A percentile compares a stretch with the other conserved stretches of the same genome.
Evolutionary conservation across 2,797 vertebrate genomes (phyloP).

Genomic region (Chloroceryle amazona): DNA sequence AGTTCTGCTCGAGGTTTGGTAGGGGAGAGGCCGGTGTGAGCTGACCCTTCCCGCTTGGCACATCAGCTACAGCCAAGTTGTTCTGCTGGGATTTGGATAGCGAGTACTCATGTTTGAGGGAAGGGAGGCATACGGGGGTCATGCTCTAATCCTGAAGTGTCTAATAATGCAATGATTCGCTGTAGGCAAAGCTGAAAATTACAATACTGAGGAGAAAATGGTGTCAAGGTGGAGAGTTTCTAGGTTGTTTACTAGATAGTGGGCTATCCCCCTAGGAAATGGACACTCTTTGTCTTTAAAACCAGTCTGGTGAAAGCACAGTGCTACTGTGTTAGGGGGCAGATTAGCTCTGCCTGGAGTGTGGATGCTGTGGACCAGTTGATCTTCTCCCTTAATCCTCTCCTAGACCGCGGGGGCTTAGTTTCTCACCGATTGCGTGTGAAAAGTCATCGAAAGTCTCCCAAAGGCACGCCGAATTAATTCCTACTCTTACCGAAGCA

Average conservation of each 20-base stretch:
- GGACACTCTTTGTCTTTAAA: background rate
- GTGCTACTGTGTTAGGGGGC: background rate
- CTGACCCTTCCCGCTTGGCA: background rate
- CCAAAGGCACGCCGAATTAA: constrained; percentile 5
- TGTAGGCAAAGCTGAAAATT: background rate
- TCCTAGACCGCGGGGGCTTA: no score
- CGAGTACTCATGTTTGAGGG: background rate
- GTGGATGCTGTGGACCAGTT: background rate
- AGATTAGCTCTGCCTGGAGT: background rate
- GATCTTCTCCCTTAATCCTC: background rate
- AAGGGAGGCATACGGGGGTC: fast-evolving
- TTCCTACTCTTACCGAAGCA: background rate
- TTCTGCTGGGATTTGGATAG: background rate
- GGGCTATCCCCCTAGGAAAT: background rate
- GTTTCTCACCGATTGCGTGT: background rate
- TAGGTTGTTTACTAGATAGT: background rate
- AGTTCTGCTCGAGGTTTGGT: background rate
- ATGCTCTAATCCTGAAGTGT: background rate
- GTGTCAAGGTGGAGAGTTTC: background rate
- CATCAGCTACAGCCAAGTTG: fast-evolving
- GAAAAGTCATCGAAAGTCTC: background rate
- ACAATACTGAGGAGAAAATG: fast-evolving
- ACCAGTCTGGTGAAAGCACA: background rate
- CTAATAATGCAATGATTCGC: fast-evolving
- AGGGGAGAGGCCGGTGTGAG: background rate